phyloP scores from a whole-genome alignment of 2,888 invertebrate genomes.

The Pandemis cinnamomeana region DNA sequence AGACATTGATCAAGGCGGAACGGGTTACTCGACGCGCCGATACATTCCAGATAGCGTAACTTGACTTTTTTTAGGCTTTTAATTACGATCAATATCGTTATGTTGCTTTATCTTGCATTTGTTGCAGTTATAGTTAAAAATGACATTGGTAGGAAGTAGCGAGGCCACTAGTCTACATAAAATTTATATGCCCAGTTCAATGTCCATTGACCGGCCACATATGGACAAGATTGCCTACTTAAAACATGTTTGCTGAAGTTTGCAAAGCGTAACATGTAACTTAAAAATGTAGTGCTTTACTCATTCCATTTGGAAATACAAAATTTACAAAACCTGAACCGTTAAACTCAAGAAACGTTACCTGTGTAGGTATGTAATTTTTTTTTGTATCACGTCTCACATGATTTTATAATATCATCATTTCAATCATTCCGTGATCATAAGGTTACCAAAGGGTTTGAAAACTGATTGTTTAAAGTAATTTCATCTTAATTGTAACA shows the following conservation, averaged over 20 bases:
- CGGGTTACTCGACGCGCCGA: conserved; percentile 57
- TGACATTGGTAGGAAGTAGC: conserved; percentile 46
- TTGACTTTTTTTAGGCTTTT: conserved; percentile 50
- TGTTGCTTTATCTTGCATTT: conserved; percentile 48
- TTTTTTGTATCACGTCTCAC: no score
- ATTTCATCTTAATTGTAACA: neutral
- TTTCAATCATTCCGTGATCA: no score
- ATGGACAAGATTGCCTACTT: conserved; percentile 9
- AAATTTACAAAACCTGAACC: no score
- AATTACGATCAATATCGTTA: conserved; percentile 64
- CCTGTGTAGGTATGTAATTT: no score
- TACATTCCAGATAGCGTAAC: conserved; percentile 53
- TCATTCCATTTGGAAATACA: neutral
- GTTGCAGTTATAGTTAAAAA: conserved; percentile 47
- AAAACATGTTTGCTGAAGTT: conserved; percentile 13
- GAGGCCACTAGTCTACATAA: conserved; percentile 10
- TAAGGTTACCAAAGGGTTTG: no score
- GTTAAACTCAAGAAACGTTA: no score
- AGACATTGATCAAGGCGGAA: conserved; percentile 65
- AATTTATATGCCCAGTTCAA: neutral
- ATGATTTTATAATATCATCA: no score
- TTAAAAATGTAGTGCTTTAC: neutral
- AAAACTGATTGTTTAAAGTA: no score
- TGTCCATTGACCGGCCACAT: conserved; percentile 17
- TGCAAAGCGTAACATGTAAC: neutral